Percentiles rank a stretch among this genome's conserved stretches.
Conservation (phyloP, 2,113 vertebrate genomes). For the Microcebus murinus region DNA sequence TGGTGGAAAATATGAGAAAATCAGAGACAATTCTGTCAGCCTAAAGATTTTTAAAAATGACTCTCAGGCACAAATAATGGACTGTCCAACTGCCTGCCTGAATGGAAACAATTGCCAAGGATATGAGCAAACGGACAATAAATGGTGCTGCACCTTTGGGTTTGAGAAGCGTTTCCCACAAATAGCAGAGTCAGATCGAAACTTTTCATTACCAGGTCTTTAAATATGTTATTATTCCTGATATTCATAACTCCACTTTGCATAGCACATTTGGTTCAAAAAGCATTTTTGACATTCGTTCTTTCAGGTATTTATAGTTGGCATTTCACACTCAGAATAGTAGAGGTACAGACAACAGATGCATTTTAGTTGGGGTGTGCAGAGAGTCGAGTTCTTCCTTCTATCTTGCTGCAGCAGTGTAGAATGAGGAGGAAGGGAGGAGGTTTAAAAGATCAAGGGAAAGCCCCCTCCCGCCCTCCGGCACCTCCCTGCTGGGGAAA, state of each 20-base stretch:
- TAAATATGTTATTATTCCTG: background rate
- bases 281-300: background rate
- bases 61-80: background rate
- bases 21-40: background rate
- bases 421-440: background rate
- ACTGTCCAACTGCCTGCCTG: background rate
- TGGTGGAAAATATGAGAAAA: background rate
- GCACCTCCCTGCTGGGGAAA: background rate
- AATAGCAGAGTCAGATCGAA: background rate
- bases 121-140: background rate
- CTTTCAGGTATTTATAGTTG: conserved; percentile 48
- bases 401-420: too few relatives aligned
- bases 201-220: background rate
- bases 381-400: background rate
- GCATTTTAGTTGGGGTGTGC: background rate
- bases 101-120: background rate
- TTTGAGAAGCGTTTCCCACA: background rate
- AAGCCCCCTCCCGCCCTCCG: accelerated
- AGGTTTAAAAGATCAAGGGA: background rate
- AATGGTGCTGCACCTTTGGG: background rate
- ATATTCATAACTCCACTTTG: conserved; percentile 51
- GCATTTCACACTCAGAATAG: conserved; percentile 45
- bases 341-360: conserved; percentile 6
- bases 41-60: background rate
- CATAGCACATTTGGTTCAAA: conserved; percentile 2